Evolutionary conservation across 2,888 invertebrate genomes (phyloP), one percentile per base, ranked within the genome.

Genomic region (Ichneumoninae sp.): DNA sequence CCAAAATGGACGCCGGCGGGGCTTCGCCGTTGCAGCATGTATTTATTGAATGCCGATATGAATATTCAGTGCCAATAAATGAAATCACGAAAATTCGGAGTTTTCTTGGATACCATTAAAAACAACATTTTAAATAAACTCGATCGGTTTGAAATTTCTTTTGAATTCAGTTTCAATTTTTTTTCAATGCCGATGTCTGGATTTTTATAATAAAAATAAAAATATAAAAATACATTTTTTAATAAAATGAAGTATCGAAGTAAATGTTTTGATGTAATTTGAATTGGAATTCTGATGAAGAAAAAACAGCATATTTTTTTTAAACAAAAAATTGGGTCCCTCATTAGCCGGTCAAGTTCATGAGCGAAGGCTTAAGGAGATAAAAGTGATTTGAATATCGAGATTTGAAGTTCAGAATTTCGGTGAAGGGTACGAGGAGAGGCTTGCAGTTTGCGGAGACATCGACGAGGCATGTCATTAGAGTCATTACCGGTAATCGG

Each of bases 401-500:
- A 65, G 44, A 78, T 69, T 22, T 36, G 66, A 50, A 83, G 65
- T 76, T 68, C 72, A 69, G 65, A 60, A 70, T 88, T 85, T 80
- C 80, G 77, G 80, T 68, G 44, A 44, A 68, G 66, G 65, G 19
- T 68, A n/a, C 7, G 47, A 65, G 57, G 4, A 72, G 33, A 65
- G 30, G 54, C 62, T 36, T 75, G 65, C 77, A 78, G 81, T 86
- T 87, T 70, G 78, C 78, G 69, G 26, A 68, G 83, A 85, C 85
- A 80, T 78, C 75, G 84, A 70, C 76, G 77, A 65, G 83, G 82
- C 82, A 76, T 89, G 89, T 90, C 88, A 91, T 91, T 90, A 90
- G 40, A 79, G 90, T 88, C 88, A 91, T 92, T 93, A 91, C 87
- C 90, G 87, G 82, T 90, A 92, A 92, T 93, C 89, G 87, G 84